These are phyloP conservation scores for Apteryx owenii DNA, from an alignment of 2,113 vertebrate genomes.

Conservation along the genomic window DNA sequence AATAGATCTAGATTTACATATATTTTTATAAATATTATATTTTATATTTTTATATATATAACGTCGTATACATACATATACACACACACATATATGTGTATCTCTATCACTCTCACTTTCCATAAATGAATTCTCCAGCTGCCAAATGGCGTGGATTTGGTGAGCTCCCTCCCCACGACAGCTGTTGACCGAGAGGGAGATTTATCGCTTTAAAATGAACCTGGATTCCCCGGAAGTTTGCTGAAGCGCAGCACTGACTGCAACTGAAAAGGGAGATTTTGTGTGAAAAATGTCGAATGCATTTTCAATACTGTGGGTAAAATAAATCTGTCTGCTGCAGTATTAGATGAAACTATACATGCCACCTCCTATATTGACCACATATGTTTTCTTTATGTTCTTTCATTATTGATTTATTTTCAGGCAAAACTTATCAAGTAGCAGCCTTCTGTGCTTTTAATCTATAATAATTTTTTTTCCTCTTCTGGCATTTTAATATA, in stretches of 20 bases:
- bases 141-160: neutral
- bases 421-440: neutral
- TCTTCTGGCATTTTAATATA: neutral
- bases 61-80: neutral
- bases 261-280: neutral
- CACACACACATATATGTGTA: neutral
- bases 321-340: accelerated
- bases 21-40: too few relatives aligned
- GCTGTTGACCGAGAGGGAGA: neutral
- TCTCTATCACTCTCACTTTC: neutral
- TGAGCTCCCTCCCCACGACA: neutral
- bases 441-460: neutral
- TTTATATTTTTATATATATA: too few relatives aligned
- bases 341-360: accelerated
- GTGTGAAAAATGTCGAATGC: accelerated
- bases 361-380: accelerated
- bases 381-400: accelerated
- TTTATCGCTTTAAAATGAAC: neutral
- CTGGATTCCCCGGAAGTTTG: neutral
- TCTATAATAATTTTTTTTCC: neutral
- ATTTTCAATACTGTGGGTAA: accelerated
- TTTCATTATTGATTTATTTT: neutral
- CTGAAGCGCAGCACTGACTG: neutral
- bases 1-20: too few relatives aligned
- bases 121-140: neutral